phyloP scores from a whole-genome alignment of 2,888 invertebrate genomes.

The Pseudoips prasinana region DNA sequence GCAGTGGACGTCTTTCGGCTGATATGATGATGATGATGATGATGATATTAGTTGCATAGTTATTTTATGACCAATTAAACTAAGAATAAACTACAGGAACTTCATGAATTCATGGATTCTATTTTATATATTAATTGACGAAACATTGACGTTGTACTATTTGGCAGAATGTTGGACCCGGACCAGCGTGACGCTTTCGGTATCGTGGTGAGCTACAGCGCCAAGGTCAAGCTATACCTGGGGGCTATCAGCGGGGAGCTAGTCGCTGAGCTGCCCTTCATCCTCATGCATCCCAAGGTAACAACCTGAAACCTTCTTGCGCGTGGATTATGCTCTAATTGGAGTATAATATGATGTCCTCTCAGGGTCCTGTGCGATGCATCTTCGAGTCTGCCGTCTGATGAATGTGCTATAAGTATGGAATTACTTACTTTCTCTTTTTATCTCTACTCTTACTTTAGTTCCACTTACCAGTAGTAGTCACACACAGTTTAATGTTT shows the following conservation, averaged over 20 bases:
- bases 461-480: neutral
- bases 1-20: too few species aligned
- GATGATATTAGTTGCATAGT: too few species aligned
- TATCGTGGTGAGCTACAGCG: conserved; percentile 97
- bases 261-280: conserved; percentile 94
- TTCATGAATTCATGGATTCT: too few species aligned
- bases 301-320: neutral
- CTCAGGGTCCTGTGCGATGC: conserved; percentile 13
- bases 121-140: too few species aligned
- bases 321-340: too few species aligned
- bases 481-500: neutral
- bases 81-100: too few species aligned
- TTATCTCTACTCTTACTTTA: neutral
- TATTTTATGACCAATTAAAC: too few species aligned
- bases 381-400: conserved; percentile 15
- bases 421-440: neutral
- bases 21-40: too few species aligned
- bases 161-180: conserved; percentile 77
- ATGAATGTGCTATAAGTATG: conserved; percentile 5
- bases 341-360: neutral
- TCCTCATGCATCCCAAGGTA: conserved; percentile 95
- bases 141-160: too few species aligned
- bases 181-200: conserved; percentile 96
- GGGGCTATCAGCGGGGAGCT: conserved; percentile 96
- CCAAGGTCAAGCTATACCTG: conserved; percentile 96